Base-by-base conservation (phyloP, 1,140 invertebrate species). In the Drosophila fuyamai region DNA sequence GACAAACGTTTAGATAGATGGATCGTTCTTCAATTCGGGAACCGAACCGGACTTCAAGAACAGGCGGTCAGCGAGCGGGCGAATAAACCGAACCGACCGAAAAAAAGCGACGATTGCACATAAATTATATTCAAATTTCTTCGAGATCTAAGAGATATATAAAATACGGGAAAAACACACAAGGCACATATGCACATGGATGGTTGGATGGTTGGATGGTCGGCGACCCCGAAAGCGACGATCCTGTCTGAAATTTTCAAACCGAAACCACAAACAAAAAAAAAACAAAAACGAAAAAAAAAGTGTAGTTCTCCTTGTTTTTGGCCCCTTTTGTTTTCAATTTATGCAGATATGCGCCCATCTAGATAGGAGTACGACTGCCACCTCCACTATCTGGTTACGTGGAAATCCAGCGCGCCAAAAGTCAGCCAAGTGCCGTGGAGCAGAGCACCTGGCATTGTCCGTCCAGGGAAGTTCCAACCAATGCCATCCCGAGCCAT, bases 41-140 rank as follows among this genome's bases (percentile, higher is more conserved):
- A 54, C 23, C 36, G 40, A 43, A 76, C 35, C 75, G 63, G 54
- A 60, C 67, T 35, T 27, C 8, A 8, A 10, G 55, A 47, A 38
- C 35, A 18, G 60, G 32, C 63, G 62, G 48, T 43, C 40, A 47
- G 18, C 8, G 32, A 3, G 13, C 43, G 43, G 44, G 47, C 79
- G 48, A 23, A 23, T 23, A 83, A 83, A 16, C 41, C 81, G 81
- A 83, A 61, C 75, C 81, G 81, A 81, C 76, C 79, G 73, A 89
- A 80, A 89, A 90, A 81, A 81, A 71, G 74, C 84, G 86, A 90
- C 86, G 86, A 90, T 82, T 84, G 83, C 75, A 91, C 89, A 91
- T 91, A 90, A 90, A 91, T 91, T 91, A 91, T 91, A 91, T 91
- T 91, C 79, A 91, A 91, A 91, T 89, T 91, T 89, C 50, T 51